Base-by-base conservation (phyloP, 2,888 invertebrate genomes). In the Tachystola acroxantha region DNA sequence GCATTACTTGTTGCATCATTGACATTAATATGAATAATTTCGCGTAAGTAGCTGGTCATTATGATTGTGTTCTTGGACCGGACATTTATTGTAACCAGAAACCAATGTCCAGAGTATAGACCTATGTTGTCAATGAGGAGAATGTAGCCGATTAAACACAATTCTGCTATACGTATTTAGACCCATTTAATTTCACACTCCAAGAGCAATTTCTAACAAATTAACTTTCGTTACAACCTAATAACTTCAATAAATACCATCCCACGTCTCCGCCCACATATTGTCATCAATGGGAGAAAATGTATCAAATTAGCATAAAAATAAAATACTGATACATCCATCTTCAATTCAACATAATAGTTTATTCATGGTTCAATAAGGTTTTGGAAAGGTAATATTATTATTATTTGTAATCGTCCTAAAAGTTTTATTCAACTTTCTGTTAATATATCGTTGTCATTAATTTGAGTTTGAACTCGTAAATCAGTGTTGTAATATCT, bases 201-300 rank as follows among this genome's bases (percentile, higher is more conserved):
- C 25, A 40, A 48, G 43, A 44, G 42, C 39, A 44, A 57, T 57
- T 57, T 34, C 38, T 41, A 46, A 52, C 40, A 38, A 42, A 37
- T 47, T 39, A 32, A 44, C 28, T 36, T 46, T 43, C 28, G 31
- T 42, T 36, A 50, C 44, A 43, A 48, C 42, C 46, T 50, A 51
- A 54, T 54, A 53, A 46, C 42, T 37, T 34, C 40, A 50, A 59
- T 61, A 63, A 66, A 62, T 46, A 57, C 34, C 58, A 26, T 11
- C 70, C 65, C 56, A 71, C 69, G 50, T n/a, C 11, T 7, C 42
- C 62, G 36, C 66, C 66, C 43, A 66, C 70, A 10, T 12, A 40
- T 40, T 36, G 33, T 42, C 38, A 31, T 39, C 38, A 24, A 25
- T 27, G 22, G 14, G 34, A 42, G 34, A 37, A 38, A 41, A 37